These are phyloP conservation scores for Crotalus horridus DNA, from an alignment of 2,113 vertebrate genomes.

Conservation along the genomic window DNA sequence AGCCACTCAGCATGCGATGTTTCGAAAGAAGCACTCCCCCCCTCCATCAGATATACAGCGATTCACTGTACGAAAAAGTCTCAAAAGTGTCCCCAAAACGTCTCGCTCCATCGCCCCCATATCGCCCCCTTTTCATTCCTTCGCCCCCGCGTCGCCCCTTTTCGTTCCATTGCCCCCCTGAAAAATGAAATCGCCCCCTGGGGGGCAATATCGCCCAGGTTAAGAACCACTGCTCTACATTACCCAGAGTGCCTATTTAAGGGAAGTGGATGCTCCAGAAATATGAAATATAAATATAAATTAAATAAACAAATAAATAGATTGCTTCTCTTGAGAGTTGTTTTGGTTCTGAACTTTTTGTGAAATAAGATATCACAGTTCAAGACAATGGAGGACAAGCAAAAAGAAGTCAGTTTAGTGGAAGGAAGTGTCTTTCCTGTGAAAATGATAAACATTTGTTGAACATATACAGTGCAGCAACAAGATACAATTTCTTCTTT, in stretches of 20 bases:
- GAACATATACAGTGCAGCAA: background rate
- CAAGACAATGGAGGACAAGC: slow-evolving; percentile 8
- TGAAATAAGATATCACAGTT: slow-evolving; percentile 15
- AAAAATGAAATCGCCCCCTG: no score
- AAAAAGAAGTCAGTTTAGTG: background rate
- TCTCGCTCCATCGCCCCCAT: no score
- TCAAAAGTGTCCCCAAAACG: no score
- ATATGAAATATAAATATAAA: background rate
- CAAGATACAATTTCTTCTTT: background rate
- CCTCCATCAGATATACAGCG: no score
- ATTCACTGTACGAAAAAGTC: no score
- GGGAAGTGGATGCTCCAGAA: background rate
- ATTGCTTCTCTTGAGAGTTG: background rate
- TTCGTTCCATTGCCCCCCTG: no score
- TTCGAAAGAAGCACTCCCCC: no score
- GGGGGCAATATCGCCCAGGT: no score
- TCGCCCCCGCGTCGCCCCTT: no score
- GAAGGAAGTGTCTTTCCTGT: background rate
- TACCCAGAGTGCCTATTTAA: background rate
- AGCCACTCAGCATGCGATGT: no score
- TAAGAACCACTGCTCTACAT: background rate
- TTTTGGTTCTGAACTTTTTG: background rate
- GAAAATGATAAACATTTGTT: background rate
- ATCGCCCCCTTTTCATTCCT: no score
- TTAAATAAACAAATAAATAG: background rate